Evolutionary conservation across 1,140 invertebrate species (phyloP).

Genomic region (Drosophila arizonae): DNA sequence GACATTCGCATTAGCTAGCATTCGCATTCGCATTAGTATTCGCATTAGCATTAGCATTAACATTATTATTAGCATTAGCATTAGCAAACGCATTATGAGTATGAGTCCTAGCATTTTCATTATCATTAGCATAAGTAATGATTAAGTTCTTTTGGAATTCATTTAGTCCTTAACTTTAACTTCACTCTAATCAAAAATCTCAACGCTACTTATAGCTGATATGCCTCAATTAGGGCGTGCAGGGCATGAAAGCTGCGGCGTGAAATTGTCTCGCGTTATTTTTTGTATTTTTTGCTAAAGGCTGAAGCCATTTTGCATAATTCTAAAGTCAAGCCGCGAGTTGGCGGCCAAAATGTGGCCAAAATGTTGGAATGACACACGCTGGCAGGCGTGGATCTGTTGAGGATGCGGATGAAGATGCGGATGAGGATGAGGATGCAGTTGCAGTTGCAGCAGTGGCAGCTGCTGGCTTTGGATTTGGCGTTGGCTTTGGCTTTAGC

Average conservation of each 20-base stretch:
- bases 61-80: too few species aligned
- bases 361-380: slow-evolving; percentile 49
- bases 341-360: slow-evolving; percentile 62
- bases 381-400: slow-evolving; percentile 20
- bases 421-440: slow-evolving; percentile 10
- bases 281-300: slow-evolving; percentile 7
- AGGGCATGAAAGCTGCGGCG: not conserved
- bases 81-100: too few species aligned
- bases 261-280: not conserved
- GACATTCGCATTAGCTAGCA: too few species aligned
- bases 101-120: too few species aligned
- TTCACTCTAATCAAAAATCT: too few species aligned
- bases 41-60: too few species aligned
- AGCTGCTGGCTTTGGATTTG: slow-evolving; percentile 14
- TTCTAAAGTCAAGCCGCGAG: slow-evolving; percentile 52
- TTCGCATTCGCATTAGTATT: too few species aligned
- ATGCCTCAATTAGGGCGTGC: not conserved
- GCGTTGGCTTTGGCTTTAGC: slow-evolving; percentile 17
- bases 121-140: too few species aligned
- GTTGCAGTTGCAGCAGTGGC: slow-evolving; percentile 7
- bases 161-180: too few species aligned
- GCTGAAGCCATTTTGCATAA: slow-evolving; percentile 37
- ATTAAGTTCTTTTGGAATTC: too few species aligned
- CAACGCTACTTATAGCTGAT: not conserved
- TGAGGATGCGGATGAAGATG: slow-evolving; percentile 18